phyloP scores from a whole-genome alignment of 2,113 vertebrate genomes.

The Cisticola juncidis region DNA sequence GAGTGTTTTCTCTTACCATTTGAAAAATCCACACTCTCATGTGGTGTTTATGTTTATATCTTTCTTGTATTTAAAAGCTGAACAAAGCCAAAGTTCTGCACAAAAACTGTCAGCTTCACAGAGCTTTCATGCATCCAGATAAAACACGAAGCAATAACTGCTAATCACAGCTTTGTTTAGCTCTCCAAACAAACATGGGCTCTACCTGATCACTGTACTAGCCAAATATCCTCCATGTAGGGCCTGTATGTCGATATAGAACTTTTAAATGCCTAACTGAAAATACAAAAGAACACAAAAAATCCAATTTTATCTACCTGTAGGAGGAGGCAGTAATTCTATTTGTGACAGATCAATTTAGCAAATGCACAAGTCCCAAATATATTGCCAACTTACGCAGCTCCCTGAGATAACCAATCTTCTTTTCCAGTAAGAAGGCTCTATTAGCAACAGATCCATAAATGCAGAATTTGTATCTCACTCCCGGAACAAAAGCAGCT shows the following conservation, averaged over 20 bases:
- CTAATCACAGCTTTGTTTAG: neutral
- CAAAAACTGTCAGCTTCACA: neutral
- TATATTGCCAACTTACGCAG: conserved; percentile 34
- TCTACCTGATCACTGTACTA: neutral
- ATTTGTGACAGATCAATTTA: neutral
- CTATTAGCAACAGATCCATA: conserved; percentile 42
- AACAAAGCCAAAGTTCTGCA: neutral
- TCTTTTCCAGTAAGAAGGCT: conserved; percentile 46
- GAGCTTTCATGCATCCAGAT: neutral
- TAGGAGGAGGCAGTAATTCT: neutral
- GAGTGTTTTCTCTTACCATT: neutral
- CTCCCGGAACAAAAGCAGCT: conserved; percentile 55
- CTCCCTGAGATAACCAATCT: conserved; percentile 60
- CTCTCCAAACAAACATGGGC: neutral
- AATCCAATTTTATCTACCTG: neutral
- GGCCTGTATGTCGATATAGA: neutral
- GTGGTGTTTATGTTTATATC: neutral
- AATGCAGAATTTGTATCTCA: conserved; percentile 59
- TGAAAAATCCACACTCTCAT: neutral
- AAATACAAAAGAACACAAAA: neutral
- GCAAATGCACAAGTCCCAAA: neutral
- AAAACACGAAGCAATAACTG: neutral
- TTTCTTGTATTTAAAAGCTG: neutral
- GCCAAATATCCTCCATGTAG: neutral
- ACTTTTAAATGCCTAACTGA: neutral